These are phyloP conservation scores for Dicyrtoma fusca DNA, from an alignment of 2,888 invertebrate species.

Conservation along the genomic window DNA sequence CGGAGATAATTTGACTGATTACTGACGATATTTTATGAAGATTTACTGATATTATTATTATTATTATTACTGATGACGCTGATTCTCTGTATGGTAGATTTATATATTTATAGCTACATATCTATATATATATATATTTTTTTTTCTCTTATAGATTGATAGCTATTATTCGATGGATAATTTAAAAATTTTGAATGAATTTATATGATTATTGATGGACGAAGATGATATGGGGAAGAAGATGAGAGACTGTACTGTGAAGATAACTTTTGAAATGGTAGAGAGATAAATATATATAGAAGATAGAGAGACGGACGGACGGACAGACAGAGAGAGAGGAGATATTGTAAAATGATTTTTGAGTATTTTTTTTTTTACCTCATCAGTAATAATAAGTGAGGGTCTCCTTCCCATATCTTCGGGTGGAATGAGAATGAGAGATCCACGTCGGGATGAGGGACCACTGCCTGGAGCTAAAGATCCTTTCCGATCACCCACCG, in stretches of 20 bases:
- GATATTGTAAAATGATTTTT: constrained; percentile 51
- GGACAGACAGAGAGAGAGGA: not conserved
- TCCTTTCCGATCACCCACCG: constrained; percentile 71
- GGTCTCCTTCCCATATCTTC: constrained; percentile 85
- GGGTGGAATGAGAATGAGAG: constrained; percentile 70
- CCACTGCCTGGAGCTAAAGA: constrained; percentile 72
- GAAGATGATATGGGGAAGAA: not conserved
- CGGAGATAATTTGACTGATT: no score
- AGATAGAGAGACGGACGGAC: not conserved
- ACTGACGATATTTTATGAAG: no score
- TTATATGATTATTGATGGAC: constrained; percentile 6
- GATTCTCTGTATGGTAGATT: no score
- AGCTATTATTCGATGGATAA: no score
- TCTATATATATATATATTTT: no score
- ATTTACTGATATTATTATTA: no score
- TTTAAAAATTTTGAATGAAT: no score
- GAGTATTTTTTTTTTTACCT: constrained; percentile 77
- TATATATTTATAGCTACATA: no score
- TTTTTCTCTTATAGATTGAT: no score
- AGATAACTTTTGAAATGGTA: constrained; percentile 7
- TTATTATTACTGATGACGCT: no score
- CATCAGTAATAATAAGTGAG: constrained; percentile 89
- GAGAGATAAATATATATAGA: no score
- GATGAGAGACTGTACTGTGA: no score
- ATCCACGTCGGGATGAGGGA: constrained; percentile 75